Conservation (phyloP, 2,113 vertebrate species). For the Sylvilagus bachmani region DNA sequence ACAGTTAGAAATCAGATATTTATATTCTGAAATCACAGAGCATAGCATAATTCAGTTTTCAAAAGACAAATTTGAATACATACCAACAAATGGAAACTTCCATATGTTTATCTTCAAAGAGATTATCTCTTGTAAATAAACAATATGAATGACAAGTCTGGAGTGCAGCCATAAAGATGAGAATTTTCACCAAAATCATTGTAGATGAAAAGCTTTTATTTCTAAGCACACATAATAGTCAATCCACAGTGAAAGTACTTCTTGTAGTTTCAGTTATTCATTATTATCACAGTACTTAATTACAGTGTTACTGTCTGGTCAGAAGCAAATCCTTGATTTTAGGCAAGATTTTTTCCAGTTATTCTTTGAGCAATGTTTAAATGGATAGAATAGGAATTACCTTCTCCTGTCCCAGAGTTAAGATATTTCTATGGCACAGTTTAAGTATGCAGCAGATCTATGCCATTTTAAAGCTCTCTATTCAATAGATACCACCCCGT, state of each 20-base stretch:
- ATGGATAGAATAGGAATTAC: neutral
- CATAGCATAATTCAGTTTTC: neutral
- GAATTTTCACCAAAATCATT: neutral
- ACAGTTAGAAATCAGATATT: neutral
- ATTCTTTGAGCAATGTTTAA: neutral
- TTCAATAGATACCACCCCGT: neutral
- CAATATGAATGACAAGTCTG: neutral
- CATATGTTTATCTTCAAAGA: neutral
- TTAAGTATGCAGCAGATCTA: neutral
- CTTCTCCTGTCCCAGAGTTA: neutral
- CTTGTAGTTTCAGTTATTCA: neutral
- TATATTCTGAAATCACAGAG: neutral
- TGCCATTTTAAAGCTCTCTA: neutral
- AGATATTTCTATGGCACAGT: neutral
- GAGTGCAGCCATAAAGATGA: neutral
- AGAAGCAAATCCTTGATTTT: neutral
- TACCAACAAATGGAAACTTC: slow-evolving; percentile 1
- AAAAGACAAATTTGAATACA: neutral
- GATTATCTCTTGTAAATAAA: neutral
- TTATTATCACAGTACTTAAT: neutral
- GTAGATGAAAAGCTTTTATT: neutral
- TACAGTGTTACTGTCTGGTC: neutral
- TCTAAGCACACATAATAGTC: neutral
- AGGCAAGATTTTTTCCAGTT: neutral
- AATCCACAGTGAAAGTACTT: neutral